phyloP scores from a whole-genome alignment of 1,140 invertebrate species.

The Trachymyrmex cornetzi region DNA sequence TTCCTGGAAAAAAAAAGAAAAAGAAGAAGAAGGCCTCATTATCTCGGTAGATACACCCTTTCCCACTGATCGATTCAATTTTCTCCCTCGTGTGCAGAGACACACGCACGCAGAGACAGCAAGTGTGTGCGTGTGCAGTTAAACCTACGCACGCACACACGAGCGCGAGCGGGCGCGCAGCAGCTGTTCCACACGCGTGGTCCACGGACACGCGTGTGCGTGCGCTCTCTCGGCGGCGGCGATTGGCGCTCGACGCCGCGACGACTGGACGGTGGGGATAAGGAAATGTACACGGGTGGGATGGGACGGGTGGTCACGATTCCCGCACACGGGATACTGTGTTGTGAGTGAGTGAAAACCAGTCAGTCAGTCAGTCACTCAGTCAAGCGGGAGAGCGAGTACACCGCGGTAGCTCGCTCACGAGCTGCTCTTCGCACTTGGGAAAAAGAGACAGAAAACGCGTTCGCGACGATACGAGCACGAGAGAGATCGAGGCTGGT shows the following conservation, averaged over 20 bases:
- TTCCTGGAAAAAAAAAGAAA: constrained; percentile 8
- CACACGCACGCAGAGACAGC: constrained; percentile 16
- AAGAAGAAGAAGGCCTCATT: constrained; percentile 14
- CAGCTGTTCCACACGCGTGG: constrained; percentile 48
- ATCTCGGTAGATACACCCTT: constrained; percentile 34
- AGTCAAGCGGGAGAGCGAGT: constrained; percentile 65
- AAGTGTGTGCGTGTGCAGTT: neutral
- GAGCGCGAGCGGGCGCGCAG: neutral
- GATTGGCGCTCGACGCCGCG: constrained; percentile 51
- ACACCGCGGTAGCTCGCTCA: constrained; percentile 52
- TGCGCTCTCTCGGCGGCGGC: constrained; percentile 42
- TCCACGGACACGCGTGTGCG: constrained; percentile 52
- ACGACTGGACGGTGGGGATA: constrained; percentile 61
- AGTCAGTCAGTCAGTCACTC: constrained; percentile 83
- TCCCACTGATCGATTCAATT: constrained; percentile 58
- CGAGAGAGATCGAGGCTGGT: neutral
- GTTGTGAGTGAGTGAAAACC: constrained; percentile 83
- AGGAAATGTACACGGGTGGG: constrained; percentile 65
- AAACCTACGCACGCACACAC: neutral
- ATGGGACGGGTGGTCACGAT: constrained; percentile 70
- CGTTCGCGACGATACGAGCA: neutral
- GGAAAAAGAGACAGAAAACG: neutral
- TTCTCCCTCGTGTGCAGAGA: neutral
- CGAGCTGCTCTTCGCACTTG: neutral
- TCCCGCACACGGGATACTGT: constrained; percentile 75